Conservation (phyloP, 2,888 invertebrate genomes). For the Nomada fabriciana region DNA sequence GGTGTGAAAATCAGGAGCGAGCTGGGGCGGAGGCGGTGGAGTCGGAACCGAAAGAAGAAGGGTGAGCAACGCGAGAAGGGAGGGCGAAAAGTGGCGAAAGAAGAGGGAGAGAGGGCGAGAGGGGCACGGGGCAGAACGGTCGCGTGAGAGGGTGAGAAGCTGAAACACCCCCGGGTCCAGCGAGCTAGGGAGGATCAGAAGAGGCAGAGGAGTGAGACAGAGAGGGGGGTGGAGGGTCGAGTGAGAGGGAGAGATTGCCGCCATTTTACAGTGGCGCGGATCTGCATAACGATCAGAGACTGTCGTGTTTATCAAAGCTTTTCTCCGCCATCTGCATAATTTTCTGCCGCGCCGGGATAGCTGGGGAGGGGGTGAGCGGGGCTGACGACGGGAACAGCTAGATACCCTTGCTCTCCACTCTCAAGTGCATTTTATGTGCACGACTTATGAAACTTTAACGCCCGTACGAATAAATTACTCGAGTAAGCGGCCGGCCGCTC, state of each 20-base stretch:
- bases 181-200: constrained; percentile 51
- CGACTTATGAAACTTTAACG: constrained; percentile 82
- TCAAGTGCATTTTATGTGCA: constrained; percentile 79
- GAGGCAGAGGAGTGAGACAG: constrained; percentile 58
- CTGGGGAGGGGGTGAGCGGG: constrained; percentile 29
- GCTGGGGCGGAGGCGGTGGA: constrained; percentile 60
- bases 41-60: constrained; percentile 63
- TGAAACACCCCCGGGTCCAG: constrained; percentile 72
- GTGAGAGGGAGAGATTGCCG: constrained; percentile 82
- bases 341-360: constrained; percentile 79
- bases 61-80: constrained; percentile 3
- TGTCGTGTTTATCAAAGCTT: constrained; percentile 85
- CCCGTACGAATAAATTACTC: constrained; percentile 77
- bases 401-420: constrained; percentile 69
- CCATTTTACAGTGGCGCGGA: constrained; percentile 83
- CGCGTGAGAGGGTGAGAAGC: constrained; percentile 71
- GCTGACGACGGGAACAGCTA: constrained; percentile 26
- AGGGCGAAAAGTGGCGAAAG: constrained; percentile 28
- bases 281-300: constrained; percentile 85
- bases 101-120: constrained; percentile 73
- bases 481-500: constrained; percentile 68
- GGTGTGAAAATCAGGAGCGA: constrained; percentile 82
- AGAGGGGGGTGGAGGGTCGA: constrained; percentile 66
- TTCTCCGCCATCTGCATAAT: constrained; percentile 85
- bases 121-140: constrained; percentile 50